A percentile compares a stretch with the other conserved stretches of the same genome.
Conservation (phyloP, 2,888 invertebrate genomes). For the Amorpha juglandis region DNA sequence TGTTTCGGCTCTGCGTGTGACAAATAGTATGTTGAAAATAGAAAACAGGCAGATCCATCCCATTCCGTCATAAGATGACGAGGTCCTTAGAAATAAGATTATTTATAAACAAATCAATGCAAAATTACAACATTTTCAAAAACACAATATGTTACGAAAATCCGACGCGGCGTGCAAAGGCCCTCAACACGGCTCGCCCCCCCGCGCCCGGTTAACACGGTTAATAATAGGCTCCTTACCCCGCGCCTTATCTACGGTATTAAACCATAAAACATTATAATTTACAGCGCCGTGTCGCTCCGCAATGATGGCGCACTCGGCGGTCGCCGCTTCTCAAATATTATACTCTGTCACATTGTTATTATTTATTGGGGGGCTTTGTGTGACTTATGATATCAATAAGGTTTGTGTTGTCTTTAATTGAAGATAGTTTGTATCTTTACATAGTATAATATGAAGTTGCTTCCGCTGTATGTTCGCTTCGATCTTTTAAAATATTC, state of each 20-base stretch:
- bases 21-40: too few species aligned
- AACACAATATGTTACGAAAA: constrained; percentile 9
- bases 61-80: too few species aligned
- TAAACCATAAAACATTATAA: constrained; percentile 85
- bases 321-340: constrained; percentile 30
- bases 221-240: constrained; percentile 82
- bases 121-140: not conserved
- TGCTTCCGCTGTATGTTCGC: too few species aligned
- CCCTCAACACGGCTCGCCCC: constrained; percentile 43
- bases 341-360: constrained; percentile 16
- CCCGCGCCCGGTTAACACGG: constrained; percentile 72
- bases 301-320: constrained; percentile 65
- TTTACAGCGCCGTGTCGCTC: constrained; percentile 76
- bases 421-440: not conserved
- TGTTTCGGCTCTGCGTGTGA: too few species aligned
- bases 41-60: too few species aligned
- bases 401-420: constrained; percentile 4
- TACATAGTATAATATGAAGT: too few species aligned
- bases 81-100: too few species aligned
- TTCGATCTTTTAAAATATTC: too few species aligned
- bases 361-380: constrained; percentile 7
- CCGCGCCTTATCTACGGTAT: constrained; percentile 82
- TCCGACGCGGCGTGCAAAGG: constrained; percentile 15
- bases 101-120: too few species aligned
- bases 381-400: constrained; percentile 12